Evolutionary conservation across 2,797 vertebrate species (phyloP), one percentile per base, ranked within the genome.

Genomic region (Semaprochilodus insignis): DNA sequence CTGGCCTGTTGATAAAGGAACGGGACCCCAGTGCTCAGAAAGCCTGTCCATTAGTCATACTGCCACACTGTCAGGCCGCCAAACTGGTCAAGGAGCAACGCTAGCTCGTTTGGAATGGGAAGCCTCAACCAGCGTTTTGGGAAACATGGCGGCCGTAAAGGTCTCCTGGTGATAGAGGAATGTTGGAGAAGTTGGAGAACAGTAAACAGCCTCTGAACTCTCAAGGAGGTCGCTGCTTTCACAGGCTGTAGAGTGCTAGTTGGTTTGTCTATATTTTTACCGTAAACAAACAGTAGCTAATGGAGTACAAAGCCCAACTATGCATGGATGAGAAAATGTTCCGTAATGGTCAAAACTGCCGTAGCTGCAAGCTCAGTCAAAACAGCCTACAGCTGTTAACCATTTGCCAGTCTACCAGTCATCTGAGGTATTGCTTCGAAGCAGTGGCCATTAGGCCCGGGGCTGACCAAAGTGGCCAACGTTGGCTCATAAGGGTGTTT

Each of bases 171-270:
- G 52, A 40, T 69, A 69, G 17, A 74, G 7, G 27, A 59, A 74
- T 74, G 40, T 31, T 74, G 3, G 72, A 52, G 51, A 34, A 55
- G 54, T 59, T 31, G 4, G 21, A 74, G 21, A 34, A n/a, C 31
- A 44, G 51, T 40, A 44, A 74, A 74, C 23, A 57, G 21, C 54
- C 34, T 59, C 3, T 44, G 23, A 59, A 36, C 79, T 66, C 62
- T 36, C 6, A 4, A 36, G 16, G 8, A 66, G 57, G 70, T 81
- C 60, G 65, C 17, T 4, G 21, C 16, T 81, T 74, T 81, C 31
- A 55, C 79, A 81, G 60, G 71, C 71, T 25, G 44, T 36, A 73
- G 7, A 44, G 57, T 19, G 31, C 23, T 21, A 55, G 16, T 36
- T 54, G 16, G 2, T 6, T 40, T 54, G 2, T 55, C 7, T 70